phyloP scores from a whole-genome alignment of 2,888 invertebrate genomes.

The Pomacea canaliculata region DNA sequence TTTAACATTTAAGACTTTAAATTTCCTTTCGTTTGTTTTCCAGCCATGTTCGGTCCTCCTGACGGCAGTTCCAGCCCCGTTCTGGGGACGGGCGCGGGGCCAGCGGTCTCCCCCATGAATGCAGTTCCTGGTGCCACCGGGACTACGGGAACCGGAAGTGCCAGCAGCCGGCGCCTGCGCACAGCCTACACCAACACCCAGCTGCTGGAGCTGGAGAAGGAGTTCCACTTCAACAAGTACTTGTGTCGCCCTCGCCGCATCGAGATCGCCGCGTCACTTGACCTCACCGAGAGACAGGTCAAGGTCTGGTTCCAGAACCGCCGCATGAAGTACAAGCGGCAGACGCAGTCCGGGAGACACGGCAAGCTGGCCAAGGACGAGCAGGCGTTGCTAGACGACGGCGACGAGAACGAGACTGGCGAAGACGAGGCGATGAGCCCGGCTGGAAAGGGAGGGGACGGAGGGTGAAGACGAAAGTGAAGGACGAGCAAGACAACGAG shows the following conservation, averaged over 20 bases:
- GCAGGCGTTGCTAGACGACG: conserved; percentile 8
- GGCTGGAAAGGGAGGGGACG: neutral
- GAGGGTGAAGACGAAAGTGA: conserved; percentile 8
- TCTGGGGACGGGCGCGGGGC: neutral
- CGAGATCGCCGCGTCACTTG: conserved; percentile 80
- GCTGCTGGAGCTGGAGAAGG: conserved; percentile 85
- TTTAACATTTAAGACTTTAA: neutral
- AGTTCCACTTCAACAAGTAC: conserved; percentile 83
- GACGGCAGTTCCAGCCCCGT: neutral
- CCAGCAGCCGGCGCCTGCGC: conserved; percentile 74
- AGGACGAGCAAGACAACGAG: neutral
- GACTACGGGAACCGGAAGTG: conserved; percentile 3
- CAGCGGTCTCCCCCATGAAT: neutral
- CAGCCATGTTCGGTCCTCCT: conserved; percentile 3
- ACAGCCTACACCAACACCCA: conserved; percentile 88
- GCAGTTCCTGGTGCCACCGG: neutral
- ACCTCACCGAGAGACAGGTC: conserved; percentile 82
- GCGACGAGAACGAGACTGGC: conserved; percentile 21
- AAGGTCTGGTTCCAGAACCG: conserved; percentile 99
- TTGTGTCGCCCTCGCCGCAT: conserved; percentile 83
- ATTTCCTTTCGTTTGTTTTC: neutral
- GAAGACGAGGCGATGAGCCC: conserved; percentile 11
- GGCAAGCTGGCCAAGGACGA: conserved; percentile 32
- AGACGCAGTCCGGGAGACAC: conserved; percentile 54
- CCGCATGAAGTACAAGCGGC: conserved; percentile 83